Evolutionary conservation across 1,140 invertebrate genomes (phyloP), one percentile per base, ranked within the genome.

Genomic region (Tetragonula clypearis): DNA sequence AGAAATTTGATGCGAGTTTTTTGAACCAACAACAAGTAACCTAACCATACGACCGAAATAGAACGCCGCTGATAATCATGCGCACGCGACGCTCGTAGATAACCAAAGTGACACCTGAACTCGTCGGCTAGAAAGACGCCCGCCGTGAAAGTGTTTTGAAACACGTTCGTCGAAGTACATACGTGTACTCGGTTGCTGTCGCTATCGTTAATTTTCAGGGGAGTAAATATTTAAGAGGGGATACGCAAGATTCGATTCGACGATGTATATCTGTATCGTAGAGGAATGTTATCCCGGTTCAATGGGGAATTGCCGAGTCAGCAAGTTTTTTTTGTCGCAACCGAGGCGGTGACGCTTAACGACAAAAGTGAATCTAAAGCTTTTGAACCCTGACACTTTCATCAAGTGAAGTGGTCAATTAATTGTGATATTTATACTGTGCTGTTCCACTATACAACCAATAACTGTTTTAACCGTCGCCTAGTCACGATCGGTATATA

Each of bases 381-480:
- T 83, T 76, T 83, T 58, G 81, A 82, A 68, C 81, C 53, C 81
- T 82, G 73, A 82, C 81, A 76, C 72, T 82, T 76, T 76, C 23
- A 19, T 76, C 72, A 9, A 66, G 81, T 76, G 60, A 68, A 82
- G 73, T 75, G 73, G 81, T 68, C 72, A 82, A 76, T 76, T 76
- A 82, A 76, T 82, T 66, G 81, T 56, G 73, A 76, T 82, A 76
- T 77, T 83, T 83, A 69, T 75, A 75, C 11, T 23, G 60, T 30
- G 15, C 49, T 12, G 30, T 55, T 49, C 21, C 9, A 35, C 12
- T 8, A 23, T 21, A 41, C 21, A 12, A 41, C 58, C 56, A 19
- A 60, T 62, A 73, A 49, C 23, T 30, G 35, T 35, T 79, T 79
- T 79, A 65, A 79, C 62, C 62, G 26, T 23, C 21, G 74, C 23